phyloP scores from a whole-genome alignment of 2,113 vertebrate genomes.

The Tragulus kanchil region DNA sequence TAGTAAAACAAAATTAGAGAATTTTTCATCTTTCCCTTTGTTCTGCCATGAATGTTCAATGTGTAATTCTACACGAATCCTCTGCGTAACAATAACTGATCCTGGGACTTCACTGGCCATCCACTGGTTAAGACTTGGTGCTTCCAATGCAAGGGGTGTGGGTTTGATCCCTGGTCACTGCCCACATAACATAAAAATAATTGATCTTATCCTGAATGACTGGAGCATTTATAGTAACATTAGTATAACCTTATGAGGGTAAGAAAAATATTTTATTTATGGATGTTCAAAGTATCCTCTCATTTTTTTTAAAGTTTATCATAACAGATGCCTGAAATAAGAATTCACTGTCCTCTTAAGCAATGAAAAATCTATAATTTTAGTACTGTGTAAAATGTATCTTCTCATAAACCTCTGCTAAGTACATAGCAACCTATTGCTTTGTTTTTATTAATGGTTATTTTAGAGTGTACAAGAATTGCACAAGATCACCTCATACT shows the following conservation, averaged over 20 bases:
- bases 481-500: no score
- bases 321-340: conserved; percentile 9
- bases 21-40: conserved; percentile 35
- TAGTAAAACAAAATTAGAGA: conserved; percentile 5
- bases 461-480: no score
- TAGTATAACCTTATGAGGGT: neutral
- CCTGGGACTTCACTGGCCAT: neutral
- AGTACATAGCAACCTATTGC: neutral
- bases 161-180: neutral
- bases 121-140: neutral
- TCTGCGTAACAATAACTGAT: conserved; percentile 8
- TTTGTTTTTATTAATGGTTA: conserved; percentile 30
- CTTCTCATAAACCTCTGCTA: neutral
- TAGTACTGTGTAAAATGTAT: neutral
- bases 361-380: neutral
- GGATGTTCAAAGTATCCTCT: neutral
- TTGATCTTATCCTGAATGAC: neutral
- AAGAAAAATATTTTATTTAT: neutral
- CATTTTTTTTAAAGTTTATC: neutral
- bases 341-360: conserved; percentile 17
- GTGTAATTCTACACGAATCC: conserved; percentile 11
- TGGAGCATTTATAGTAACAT: neutral
- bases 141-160: neutral
- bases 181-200: neutral
- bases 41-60: neutral